A percentile compares a stretch with the other conserved stretches of the same genome.
Conservation (phyloP, 1,140 invertebrate species). For the Neodiprion lecontei region DNA sequence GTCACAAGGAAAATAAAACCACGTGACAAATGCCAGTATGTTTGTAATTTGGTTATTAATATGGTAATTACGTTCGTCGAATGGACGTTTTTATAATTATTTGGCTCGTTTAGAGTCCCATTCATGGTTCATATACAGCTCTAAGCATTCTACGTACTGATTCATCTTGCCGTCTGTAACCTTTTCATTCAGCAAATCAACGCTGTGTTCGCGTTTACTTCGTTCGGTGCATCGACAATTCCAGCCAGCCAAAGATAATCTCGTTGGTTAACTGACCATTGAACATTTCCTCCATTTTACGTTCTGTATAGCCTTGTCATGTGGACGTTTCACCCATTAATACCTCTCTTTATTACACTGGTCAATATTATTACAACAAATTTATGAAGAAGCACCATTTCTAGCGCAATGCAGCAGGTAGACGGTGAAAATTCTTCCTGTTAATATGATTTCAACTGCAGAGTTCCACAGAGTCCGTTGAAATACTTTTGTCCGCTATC, state of each 20-base stretch:
- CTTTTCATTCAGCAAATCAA: conserved; percentile 11
- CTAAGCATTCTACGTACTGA: conserved; percentile 7
- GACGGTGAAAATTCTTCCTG: conserved; percentile 31
- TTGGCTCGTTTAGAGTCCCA: conserved; percentile 22
- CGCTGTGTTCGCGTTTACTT: conserved; percentile 8
- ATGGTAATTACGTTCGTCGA: too few relatives aligned
- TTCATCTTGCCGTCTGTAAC: conserved; percentile 1
- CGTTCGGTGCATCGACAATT: conserved; percentile 9
- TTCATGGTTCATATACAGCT: conserved; percentile 5
- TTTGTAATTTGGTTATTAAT: conserved; percentile 28
- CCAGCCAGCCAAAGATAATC: neutral
- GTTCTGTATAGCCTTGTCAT: neutral
- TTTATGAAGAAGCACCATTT: neutral
- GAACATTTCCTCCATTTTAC: neutral
- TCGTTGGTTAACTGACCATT: neutral
- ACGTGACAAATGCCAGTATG: conserved; percentile 42
- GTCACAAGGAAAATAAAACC: conserved; percentile 31
- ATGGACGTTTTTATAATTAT: conserved; percentile 19
- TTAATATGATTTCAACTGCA: conserved; percentile 47
- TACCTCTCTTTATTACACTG: neutral
- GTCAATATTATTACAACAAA: neutral
- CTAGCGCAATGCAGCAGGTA: conserved; percentile 19
- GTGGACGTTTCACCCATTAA: neutral
- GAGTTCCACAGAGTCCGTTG: conserved; percentile 27
- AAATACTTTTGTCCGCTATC: conserved; percentile 33